Base-by-base conservation (phyloP, 2,888 invertebrate species). In the Apamea anceps region DNA sequence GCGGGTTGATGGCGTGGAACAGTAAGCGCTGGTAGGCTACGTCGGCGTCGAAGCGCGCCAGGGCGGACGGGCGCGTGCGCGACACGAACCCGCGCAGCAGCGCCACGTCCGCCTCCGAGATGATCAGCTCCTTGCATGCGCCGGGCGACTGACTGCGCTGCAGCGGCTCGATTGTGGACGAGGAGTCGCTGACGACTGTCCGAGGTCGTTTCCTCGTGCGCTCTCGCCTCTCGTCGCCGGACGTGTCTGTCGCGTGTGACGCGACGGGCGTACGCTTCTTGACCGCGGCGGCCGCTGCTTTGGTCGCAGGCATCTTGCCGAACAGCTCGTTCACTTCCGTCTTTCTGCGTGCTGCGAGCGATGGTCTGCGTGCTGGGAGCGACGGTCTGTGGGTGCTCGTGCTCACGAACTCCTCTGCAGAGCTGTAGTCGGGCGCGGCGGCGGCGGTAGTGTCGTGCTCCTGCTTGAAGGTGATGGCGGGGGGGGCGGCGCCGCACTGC, bases 1-100 rank as follows among this genome's bases (percentile, higher is more conserved):
- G 84, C 5, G 95, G 95, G 80, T 95, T 94, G 57, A 95, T 90
- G 10, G 88, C 87, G 85, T 93, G 94, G 84, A 95, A 93, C 21
- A 94, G 72, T 2, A 51, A 32, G 32, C 84, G 82, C 73, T 90
- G 92, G 88, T 92, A 95, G 0, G 54, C 57, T 5, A 92, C 91
- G 74, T 94, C 92, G 0, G 80, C 74, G 80, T 95, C 94, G 77
- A 92, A 95, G 13, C 86, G 83, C 42, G 75, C 42, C 7, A 93
- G 80, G 32, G 94, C 94, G 0, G 91, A 88, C 3, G 87, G 77
- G 48, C 90, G 90, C 3, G 87, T 65, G 21, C 87, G 80, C 25
- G 81, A 80, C n/a, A 94, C 82, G 75, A 89, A 92, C 1, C 77
- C 71, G 2, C 94, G 88, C 42, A 94, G 81, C 21, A 91, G 80